Evolutionary conservation across 2,888 invertebrate species (phyloP), one percentile per base, ranked within the genome.

Genomic region (Pristionchus maxplancki): DNA sequence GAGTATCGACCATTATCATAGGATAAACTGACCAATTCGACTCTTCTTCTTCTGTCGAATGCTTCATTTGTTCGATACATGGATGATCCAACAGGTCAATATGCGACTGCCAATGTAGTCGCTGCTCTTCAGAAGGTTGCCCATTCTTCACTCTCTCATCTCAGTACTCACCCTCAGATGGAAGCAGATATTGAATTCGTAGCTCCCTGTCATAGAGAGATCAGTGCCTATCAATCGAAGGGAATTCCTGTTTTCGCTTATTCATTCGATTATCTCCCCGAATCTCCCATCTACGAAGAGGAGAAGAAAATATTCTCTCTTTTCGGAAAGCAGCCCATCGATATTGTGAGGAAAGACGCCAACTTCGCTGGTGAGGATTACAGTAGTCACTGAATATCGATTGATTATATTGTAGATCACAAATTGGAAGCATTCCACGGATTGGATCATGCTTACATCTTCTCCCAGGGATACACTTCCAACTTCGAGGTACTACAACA

Each of bases 171-270:
- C 3, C 53, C 92, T 90, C 53, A 94, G 94, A 89, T 94, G 40
- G 95, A 95, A 90, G 92, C 94, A 11, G 95, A 95, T 85, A 93
- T 95, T 37, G 95, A 95, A 86, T 95, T 95, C 89, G 93, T 94
- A 3, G 91, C 94, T 64, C 95, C 95, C 4, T 94, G 94, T 71
- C 93, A 94, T 34, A 67, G 90, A 67, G 95, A 95, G 90, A 91
- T 94, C 53, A 89, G 91, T 64, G 90, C 91, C 28, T 94, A 94
- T 89, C 91, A 91, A 11, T 90, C 89, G 15, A 91, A 91, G 48
- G 92, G 91, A 13, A 86, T 92, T 24, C 91, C 92, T 11, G 94
- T 93, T 20, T 95, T 92, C 87, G 91, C 91, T 34, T 95, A 95
- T 88, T 93, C 94, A 11, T 95, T 94, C 86, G 94, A 95, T 89